A percentile compares a stretch with the other conserved stretches of the same genome.
These are phyloP conservation scores for Coelopa frigida DNA, from an alignment of 1,140 invertebrate genomes.

Conservation along the genomic window DNA sequence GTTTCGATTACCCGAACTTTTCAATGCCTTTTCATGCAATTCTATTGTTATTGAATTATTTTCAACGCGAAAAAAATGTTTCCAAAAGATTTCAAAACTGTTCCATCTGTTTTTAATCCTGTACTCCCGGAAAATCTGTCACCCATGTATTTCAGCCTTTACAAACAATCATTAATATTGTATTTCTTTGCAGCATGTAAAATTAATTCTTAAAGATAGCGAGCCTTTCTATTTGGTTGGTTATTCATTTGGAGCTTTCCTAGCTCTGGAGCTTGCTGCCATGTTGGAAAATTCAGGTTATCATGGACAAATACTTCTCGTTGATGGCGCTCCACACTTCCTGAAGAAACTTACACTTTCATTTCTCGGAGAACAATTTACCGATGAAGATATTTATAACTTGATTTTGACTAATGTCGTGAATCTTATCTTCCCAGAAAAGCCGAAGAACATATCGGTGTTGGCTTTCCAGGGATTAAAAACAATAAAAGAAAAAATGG, in stretches of 20 bases:
- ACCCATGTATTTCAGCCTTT: neutral
- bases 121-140: neutral
- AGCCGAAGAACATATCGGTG: slow-evolving; percentile 49
- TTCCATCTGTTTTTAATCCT: neutral
- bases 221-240: slow-evolving; percentile 54
- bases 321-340: slow-evolving; percentile 55
- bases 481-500: slow-evolving; percentile 24
- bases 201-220: slow-evolving; percentile 53
- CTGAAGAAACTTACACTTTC: slow-evolving; percentile 46
- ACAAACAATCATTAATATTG: slow-evolving; percentile 14
- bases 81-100: neutral
- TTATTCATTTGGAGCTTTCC: slow-evolving; percentile 59
- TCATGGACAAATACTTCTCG: slow-evolving; percentile 49
- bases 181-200: slow-evolving; percentile 40
- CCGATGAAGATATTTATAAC: slow-evolving; percentile 50
- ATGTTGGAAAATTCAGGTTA: slow-evolving; percentile 53
- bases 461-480: slow-evolving; percentile 32
- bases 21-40: too few species aligned
- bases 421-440: slow-evolving; percentile 49
- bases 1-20: too few species aligned
- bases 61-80: neutral
- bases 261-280: slow-evolving; percentile 51
- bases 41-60: too few species aligned
- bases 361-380: slow-evolving; percentile 37
- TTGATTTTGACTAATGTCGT: slow-evolving; percentile 49